phyloP scores from a whole-genome alignment of 2,113 vertebrate species.

The Lasiurus borealis region DNA sequence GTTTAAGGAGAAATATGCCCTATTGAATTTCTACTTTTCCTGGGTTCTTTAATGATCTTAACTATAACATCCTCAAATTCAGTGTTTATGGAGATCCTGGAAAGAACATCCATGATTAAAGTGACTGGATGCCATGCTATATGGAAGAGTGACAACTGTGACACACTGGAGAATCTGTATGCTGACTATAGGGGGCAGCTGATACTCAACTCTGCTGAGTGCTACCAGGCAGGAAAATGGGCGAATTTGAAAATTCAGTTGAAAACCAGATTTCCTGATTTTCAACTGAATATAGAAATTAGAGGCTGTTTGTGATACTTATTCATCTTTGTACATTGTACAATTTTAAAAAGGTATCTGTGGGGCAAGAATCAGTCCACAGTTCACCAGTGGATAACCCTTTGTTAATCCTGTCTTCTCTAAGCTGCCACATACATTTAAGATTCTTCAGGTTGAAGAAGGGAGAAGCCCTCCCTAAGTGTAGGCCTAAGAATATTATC shows the following conservation, averaged over 20 bases:
- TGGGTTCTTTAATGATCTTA: background rate
- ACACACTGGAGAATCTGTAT: background rate
- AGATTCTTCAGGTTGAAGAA: background rate
- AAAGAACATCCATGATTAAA: background rate
- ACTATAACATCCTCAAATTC: background rate
- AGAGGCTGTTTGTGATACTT: background rate
- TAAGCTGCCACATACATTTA: background rate
- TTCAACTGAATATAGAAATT: background rate
- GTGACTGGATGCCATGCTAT: background rate
- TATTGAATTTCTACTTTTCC: background rate
- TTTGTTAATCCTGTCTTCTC: background rate
- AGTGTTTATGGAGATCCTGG: background rate
- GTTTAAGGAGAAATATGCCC: background rate
- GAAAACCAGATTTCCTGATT: background rate
- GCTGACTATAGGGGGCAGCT: background rate
- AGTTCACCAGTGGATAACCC: background rate
- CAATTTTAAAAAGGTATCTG: background rate
- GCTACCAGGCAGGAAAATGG: background rate
- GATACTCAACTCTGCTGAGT: background rate
- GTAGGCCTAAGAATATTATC: background rate
- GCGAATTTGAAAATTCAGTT: too few relatives aligned
- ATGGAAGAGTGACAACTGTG: background rate
- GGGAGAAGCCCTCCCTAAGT: background rate
- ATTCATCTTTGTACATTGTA: background rate
- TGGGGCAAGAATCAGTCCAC: background rate